Conservation (phyloP, 2,888 invertebrate genomes). For the Nycteola revayana region DNA sequence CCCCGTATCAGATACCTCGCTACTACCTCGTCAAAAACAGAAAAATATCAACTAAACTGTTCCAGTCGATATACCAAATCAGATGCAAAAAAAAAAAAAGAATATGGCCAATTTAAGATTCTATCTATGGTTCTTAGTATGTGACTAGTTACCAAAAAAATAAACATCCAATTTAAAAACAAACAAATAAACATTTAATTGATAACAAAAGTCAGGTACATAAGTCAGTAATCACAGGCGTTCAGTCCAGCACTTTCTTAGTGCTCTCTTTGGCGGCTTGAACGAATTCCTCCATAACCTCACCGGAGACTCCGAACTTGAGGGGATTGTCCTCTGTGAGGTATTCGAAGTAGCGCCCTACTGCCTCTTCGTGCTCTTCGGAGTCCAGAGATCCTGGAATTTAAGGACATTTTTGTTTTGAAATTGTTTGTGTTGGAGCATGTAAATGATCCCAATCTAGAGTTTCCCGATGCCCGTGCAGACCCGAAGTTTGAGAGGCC, state of each 20-base stretch:
- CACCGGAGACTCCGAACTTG: conserved; percentile 63
- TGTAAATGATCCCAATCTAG: too few relatives aligned
- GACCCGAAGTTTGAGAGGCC: too few relatives aligned
- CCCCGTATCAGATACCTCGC: too few relatives aligned
- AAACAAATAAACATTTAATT: conserved; percentile 23
- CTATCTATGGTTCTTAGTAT: too few relatives aligned
- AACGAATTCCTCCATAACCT: conserved; percentile 68
- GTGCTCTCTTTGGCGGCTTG: conserved; percentile 58
- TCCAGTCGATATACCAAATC: too few relatives aligned
- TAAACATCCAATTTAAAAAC: conserved; percentile 7
- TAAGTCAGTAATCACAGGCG: conserved; percentile 34
- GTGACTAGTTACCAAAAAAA: conserved; percentile 9
- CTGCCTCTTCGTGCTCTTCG: conserved; percentile 65
- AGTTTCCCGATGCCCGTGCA: too few relatives aligned
- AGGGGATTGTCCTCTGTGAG: conserved; percentile 68
- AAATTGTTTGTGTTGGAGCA: too few relatives aligned
- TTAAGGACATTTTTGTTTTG: too few relatives aligned
- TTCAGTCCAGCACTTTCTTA: conserved; percentile 45
- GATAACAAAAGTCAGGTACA: conserved; percentile 45
- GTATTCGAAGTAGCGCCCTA: conserved; percentile 60
- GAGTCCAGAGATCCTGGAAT: conserved; percentile 63
- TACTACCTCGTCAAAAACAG: too few relatives aligned
- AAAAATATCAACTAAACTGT: too few relatives aligned
- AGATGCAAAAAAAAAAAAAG: too few relatives aligned
- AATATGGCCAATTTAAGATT: too few relatives aligned